Conservation (phyloP, 1,140 invertebrate species). For the Zelostemma sp. region DNA sequence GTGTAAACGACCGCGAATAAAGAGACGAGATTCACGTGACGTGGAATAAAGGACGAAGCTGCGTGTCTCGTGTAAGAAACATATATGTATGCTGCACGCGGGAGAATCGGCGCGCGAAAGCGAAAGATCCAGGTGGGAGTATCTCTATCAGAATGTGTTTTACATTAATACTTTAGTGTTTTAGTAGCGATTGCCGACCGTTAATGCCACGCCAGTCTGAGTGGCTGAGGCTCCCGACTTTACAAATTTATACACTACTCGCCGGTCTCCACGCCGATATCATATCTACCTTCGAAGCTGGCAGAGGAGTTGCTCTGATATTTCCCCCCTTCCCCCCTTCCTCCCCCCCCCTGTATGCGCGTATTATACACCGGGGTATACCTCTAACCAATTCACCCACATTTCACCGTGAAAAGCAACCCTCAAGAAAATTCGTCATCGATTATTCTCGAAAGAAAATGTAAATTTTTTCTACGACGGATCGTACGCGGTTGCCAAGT, state of each 20-base stretch:
- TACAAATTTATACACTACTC: slow-evolving; percentile 68
- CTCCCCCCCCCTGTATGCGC: slow-evolving; percentile 1
- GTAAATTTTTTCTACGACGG: no score
- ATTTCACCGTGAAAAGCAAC: no score
- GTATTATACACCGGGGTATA: slow-evolving; percentile 25
- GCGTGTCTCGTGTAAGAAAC: slow-evolving; percentile 35
- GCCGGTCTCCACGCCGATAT: slow-evolving; percentile 57
- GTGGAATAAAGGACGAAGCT: slow-evolving; percentile 12
- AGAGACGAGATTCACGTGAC: slow-evolving; percentile 46
- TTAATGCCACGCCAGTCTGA: slow-evolving; percentile 65
- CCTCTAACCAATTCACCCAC: no score
- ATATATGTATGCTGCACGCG: slow-evolving; percentile 5
- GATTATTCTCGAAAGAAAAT: no score
- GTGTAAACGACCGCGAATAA: background rate
- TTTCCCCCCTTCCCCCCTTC: slow-evolving; percentile 11
- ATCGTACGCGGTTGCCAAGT: no score
- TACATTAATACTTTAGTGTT: slow-evolving; percentile 70
- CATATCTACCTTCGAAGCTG: slow-evolving; percentile 56
- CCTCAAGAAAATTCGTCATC: no score
- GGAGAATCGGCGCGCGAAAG: slow-evolving; percentile 31
- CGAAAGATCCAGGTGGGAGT: slow-evolving; percentile 47
- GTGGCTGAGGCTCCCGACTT: slow-evolving; percentile 62
- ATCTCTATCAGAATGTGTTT: slow-evolving; percentile 70
- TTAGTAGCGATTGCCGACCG: slow-evolving; percentile 65
- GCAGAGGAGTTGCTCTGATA: slow-evolving; percentile 28